Evolutionary conservation across 2,113 vertebrate species (phyloP), one percentile per base, ranked within the genome.

Genomic region (Tauraco erythrolophus): DNA sequence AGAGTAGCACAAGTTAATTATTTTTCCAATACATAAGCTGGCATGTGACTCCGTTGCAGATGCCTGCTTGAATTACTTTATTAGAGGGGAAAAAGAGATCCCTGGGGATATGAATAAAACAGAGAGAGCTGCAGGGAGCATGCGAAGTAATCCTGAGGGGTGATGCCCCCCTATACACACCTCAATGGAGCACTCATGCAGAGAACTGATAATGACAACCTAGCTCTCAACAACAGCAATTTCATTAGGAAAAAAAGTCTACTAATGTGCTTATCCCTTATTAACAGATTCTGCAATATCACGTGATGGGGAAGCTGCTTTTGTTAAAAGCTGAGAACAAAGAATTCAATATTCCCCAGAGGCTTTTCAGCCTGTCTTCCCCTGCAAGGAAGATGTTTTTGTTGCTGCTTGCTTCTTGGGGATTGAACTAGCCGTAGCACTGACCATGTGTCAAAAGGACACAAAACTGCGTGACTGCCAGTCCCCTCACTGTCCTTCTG

Each of bases 121-220:
- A 2, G 57, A 54, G 41, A 66, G 28, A 83, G 43, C 94, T 79
- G 77, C 85, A 75, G 92, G 94, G 46, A 90, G 80, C 68, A 45
- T 6, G 7, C 19, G 1, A 89, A 87, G 43, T 60, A 89, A 75
- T 64, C 75, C 60, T 75, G 51, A 78, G 56, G 65, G 35, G 39
- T 39, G 18, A 17, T n/a, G 25, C 24, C 57, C 91, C 43, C 19
- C n/a, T 56, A 11, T 35, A 27, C 43, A 84, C 60, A 61, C 68
- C 69, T 84, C 72, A 84, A 2, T 11, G 43, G 88, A 81, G 89
- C 86, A 75, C 31, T 95, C 96, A 97, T 91, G 94, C 86, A 70
- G 60, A 94, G 92, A 95, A 82, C 83, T 87, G 65, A 37, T 84
- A 92, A 88, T 78, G 94, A 97, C 96, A 96, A 68, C 30, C n/a